Base-by-base conservation (phyloP, 2,113 vertebrate genomes). In the Emydocephalus ijimae region DNA sequence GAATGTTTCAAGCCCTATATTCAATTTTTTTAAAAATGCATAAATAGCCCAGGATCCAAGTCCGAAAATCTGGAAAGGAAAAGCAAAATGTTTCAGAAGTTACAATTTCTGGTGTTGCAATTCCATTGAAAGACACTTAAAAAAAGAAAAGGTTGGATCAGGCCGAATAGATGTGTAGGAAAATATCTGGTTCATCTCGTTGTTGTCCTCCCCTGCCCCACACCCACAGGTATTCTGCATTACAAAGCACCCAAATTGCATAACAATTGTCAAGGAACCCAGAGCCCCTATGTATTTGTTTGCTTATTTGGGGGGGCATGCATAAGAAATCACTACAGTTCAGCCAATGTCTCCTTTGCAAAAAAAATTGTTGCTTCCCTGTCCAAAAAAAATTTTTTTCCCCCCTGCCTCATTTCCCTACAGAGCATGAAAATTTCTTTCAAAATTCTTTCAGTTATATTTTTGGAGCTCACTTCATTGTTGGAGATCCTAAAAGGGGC, bases 191-290 rank as follows among this genome's bases (percentile, higher is more conserved):
- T 39, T 39, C 18, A 39, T 8, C 5, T 81, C 34, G 3, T 34
- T 39, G n/a, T 39, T 1, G 6, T 20, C 48, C 1, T 15, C 18
- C 20, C 20, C n/a, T 14, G 2, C 29, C 2, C 4, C 1, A 2
- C 64, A 5, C 18, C 18, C 8, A 29, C 1, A 1, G 5, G 69
- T 1, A 81, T 34, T 81, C 69, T 81, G 34, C 69, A 39, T 81
- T 39, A 81, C 15, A 81, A 81, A 81, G 34, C 29, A 69, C 4
- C 57, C 57, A 15, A 69, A 14, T 15, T 69, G 64, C 29, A 69
- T 15, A n/a, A n/a, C 64, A 15, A 69, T 5, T 29, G 29, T n/a
- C 29, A 69, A 69, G 29, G 69, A 20, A 81, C 1, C 3, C 2
- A 39, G n/a, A 81, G 15, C 69, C 34, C 69, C 5, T 21, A 20